Evolutionary conservation across 1,140 invertebrate species (phyloP).

Genomic region (Lycorma delicatula): DNA sequence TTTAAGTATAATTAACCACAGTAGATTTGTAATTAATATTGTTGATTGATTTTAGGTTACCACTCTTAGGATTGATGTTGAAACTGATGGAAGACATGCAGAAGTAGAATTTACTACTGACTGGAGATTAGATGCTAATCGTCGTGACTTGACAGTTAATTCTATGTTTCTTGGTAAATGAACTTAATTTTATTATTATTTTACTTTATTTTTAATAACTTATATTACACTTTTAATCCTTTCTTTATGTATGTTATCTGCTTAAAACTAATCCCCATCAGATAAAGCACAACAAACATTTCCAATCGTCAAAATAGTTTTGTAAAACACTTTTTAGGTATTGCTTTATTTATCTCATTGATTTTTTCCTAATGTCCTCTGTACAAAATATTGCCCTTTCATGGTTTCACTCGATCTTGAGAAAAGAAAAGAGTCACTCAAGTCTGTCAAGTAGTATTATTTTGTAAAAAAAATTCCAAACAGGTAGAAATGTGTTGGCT

Average conservation of each 20-base stretch:
- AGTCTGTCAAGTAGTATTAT: too few relatives aligned
- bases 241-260: background rate
- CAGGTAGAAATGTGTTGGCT: too few relatives aligned
- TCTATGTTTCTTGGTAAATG: constrained; percentile 90
- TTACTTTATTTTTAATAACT: background rate
- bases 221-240: background rate
- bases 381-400: too few relatives aligned
- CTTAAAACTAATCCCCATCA: background rate
- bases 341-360: too few relatives aligned
- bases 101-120: constrained; percentile 90
- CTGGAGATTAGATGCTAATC: constrained; percentile 90
- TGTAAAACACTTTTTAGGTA: background rate
- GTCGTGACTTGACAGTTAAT: constrained; percentile 96
- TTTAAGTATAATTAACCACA: too few relatives aligned
- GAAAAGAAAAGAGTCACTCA: too few relatives aligned
- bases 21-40: too few relatives aligned
- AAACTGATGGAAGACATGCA: constrained; percentile 91
- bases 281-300: background rate
- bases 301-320: background rate
- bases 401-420: too few relatives aligned
- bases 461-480: too few relatives aligned
- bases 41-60: constrained; percentile 50
- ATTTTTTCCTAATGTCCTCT: too few relatives aligned
- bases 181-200: background rate
- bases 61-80: constrained; percentile 84